These are phyloP conservation scores for Frankliniella fusca DNA, from an alignment of 2,888 invertebrate genomes.

Conservation along the genomic window DNA sequence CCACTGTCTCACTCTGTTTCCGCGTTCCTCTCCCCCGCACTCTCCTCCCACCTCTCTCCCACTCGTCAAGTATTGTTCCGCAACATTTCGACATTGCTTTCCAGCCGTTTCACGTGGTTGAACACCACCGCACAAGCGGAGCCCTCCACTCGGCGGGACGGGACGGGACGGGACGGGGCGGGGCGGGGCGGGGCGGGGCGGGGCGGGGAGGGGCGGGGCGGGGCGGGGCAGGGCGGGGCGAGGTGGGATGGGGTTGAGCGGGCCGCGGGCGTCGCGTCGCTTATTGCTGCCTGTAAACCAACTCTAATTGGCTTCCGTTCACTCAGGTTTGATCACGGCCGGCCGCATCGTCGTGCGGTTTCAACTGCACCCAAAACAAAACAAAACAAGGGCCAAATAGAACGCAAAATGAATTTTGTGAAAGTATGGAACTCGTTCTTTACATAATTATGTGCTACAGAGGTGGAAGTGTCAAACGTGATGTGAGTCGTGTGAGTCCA, in stretches of 20 bases:
- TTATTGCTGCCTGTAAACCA: too few relatives aligned
- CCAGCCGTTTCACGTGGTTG: neutral
- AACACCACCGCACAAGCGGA: neutral
- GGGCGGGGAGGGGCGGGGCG: neutral
- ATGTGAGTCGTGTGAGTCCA: too few relatives aligned
- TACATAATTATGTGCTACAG: too few relatives aligned
- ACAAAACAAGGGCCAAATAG: too few relatives aligned
- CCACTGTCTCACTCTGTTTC: neutral
- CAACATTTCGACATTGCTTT: conserved; percentile 19
- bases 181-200: neutral
- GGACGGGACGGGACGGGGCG: neutral
- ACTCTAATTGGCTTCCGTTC: too few relatives aligned
- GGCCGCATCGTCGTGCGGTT: too few relatives aligned
- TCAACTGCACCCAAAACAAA: too few relatives aligned
- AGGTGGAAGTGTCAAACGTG: too few relatives aligned
- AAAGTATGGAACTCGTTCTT: too few relatives aligned
- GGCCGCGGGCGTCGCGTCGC: neutral
- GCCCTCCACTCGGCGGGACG: neutral
- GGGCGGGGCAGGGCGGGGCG: neutral
- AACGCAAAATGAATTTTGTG: too few relatives aligned
- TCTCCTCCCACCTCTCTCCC: neutral
- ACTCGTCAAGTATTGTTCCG: conserved; percentile 6
- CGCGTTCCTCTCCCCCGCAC: neutral
- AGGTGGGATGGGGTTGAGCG: neutral
- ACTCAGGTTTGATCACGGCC: too few relatives aligned